These are phyloP conservation scores for Patagioenas fasciata DNA, from an alignment of 2,113 vertebrate species.

Conservation along the genomic window DNA sequence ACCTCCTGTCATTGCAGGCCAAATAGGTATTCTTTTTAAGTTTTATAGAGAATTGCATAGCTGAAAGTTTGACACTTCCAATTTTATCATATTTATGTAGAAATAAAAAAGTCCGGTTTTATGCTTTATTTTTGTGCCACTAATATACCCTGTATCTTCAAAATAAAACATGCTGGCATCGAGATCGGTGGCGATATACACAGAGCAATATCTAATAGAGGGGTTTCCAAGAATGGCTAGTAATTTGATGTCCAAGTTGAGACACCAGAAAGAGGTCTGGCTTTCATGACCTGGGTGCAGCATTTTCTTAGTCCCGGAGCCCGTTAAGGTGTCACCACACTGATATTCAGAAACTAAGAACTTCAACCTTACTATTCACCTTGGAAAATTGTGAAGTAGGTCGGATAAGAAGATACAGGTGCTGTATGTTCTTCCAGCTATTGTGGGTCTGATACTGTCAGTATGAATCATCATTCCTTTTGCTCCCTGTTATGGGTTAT, in stretches of 20 bases:
- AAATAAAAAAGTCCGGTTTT: conserved; percentile 38
- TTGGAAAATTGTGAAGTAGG: background rate
- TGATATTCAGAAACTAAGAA: background rate
- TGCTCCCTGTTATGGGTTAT: background rate
- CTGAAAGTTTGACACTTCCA: conserved; percentile 50
- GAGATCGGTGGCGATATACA: background rate
- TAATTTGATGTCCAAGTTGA: background rate
- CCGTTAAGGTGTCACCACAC: background rate
- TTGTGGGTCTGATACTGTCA: background rate
- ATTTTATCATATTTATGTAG: conserved; percentile 52
- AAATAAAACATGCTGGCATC: conserved; percentile 46
- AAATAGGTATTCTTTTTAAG: conserved; percentile 88
- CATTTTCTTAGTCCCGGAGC: background rate
- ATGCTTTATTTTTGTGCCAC: conserved; percentile 29
- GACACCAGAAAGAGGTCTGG: background rate
- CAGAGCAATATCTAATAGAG: background rate
- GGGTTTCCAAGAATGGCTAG: background rate
- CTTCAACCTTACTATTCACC: background rate
- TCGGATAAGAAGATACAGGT: background rate
- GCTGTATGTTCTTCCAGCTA: background rate
- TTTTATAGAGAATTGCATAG: conserved; percentile 54
- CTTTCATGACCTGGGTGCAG: background rate
- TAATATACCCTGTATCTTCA: conserved; percentile 20
- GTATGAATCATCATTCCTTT: background rate
- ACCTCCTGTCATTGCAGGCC: conserved; percentile 95